These are phyloP conservation scores for Ditylenchus weischeri DNA, from an alignment of 2,888 invertebrate genomes.

Conservation along the genomic window DNA sequence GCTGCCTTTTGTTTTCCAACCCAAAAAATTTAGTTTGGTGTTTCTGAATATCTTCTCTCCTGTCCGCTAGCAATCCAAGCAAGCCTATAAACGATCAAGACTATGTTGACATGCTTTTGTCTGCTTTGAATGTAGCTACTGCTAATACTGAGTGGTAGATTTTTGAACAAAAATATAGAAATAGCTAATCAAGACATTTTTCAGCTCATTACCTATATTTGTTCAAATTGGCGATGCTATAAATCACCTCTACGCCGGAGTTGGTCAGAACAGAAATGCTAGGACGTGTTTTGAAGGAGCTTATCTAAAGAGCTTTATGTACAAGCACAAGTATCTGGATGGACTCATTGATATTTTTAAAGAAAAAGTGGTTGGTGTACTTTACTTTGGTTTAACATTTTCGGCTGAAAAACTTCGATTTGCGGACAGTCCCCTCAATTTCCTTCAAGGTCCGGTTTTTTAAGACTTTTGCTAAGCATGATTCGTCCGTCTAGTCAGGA, in stretches of 20 bases:
- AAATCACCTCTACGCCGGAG: conserved; percentile 76
- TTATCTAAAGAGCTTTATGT: conserved; percentile 76
- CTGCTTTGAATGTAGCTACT: conserved; percentile 30
- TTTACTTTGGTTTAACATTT: conserved; percentile 1
- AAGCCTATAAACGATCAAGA: conserved; percentile 30
- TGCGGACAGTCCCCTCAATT: no score
- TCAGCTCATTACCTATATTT: conserved; percentile 76
- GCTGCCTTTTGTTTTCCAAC: not conserved
- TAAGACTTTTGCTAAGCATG: no score
- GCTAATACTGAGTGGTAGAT: conserved; percentile 27
- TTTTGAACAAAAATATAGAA: no score
- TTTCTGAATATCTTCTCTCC: conserved; percentile 36
- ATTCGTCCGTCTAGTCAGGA: no score
- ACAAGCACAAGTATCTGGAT: conserved; percentile 75
- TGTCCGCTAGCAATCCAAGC: conserved; percentile 24
- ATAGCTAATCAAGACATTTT: conserved; percentile 33
- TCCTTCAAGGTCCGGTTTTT: no score
- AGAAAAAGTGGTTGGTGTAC: conserved; percentile 69
- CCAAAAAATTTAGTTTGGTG: conserved; percentile 35
- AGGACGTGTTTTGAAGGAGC: conserved; percentile 85
- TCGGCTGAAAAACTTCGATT: not conserved
- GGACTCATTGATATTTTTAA: conserved; percentile 81
- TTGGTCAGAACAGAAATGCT: conserved; percentile 74
- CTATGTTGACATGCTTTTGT: conserved; percentile 28
- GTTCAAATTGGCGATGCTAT: conserved; percentile 78